Percentiles rank a stretch among this genome's conserved stretches.
These are phyloP conservation scores for Xanthostigma xanthostigma DNA, from an alignment of 2,888 invertebrate species.

Conservation along the genomic window DNA sequence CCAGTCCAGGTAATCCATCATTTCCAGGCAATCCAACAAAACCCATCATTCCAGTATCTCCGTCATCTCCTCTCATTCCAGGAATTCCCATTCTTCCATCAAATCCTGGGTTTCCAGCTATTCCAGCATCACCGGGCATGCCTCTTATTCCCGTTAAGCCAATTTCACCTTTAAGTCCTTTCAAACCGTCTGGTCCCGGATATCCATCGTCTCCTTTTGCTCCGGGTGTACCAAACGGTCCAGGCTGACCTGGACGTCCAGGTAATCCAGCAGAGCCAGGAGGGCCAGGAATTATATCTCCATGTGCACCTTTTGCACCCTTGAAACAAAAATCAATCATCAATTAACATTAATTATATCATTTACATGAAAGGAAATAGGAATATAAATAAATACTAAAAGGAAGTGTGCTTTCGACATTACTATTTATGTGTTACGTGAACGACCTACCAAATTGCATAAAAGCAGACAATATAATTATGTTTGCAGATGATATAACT, in stretches of 20 bases:
- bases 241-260: conserved; percentile 18
- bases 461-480: too few relatives aligned
- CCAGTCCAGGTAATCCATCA: conserved; percentile 27
- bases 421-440: too few relatives aligned
- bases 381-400: neutral
- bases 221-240: conserved; percentile 25
- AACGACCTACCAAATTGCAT: too few relatives aligned
- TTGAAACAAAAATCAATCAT: conserved; percentile 2
- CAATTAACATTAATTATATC: neutral
- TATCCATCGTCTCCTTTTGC: conserved; percentile 22
- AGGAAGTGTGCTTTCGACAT: too few relatives aligned
- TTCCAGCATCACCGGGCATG: conserved; percentile 17
- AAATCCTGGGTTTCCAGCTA: conserved; percentile 20
- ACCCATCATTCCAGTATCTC: conserved; percentile 11
- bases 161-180: conserved; percentile 8
- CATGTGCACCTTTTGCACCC: conserved; percentile 23
- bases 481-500: too few relatives aligned
- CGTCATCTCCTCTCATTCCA: conserved; percentile 12
- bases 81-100: conserved; percentile 22
- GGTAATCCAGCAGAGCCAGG: conserved; percentile 23
- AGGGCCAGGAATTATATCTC: conserved; percentile 20
- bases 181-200: conserved; percentile 15
- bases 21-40: conserved; percentile 18
- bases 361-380: neutral
- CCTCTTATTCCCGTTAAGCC: conserved; percentile 1